Evolutionary conservation across 2,797 vertebrate species (phyloP), one percentile per base, ranked within the genome.

Genomic region (Sebastes diploproa): DNA sequence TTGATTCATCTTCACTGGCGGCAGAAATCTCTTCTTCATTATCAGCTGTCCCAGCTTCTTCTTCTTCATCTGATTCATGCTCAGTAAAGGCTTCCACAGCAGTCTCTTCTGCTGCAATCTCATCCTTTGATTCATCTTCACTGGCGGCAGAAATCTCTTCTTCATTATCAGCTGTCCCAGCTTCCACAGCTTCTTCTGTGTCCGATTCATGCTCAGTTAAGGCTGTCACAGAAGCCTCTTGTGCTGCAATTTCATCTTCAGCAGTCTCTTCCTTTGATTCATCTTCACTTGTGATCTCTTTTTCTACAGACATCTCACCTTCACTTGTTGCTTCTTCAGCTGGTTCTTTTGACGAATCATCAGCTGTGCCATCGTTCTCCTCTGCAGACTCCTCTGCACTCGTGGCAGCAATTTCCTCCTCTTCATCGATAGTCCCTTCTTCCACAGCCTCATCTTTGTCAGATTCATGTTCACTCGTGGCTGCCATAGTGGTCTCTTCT

Each of bases 381-480:
- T 83, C 67, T 52, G 25, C 60, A 30, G 81, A 63, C 11, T 90
- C 80, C n/a, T 30, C 74, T 12, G 36, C 89, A 78, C 38, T 82
- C 1, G 11, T 36, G 1, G 29, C 23, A 32, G 50, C 25, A 68
- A 58, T 25, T 5, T 78, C 30, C 10, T 82, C 73, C 30, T 75
- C 73, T 7, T 82, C 77, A 18, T 27, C 23, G 2, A 16, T 32
- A 5, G 30, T 23, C 4, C 7, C 30, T 58, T 78, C 82, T 42
- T 77, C 77, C 12, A 29, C 6, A 50, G 27, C 63, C 7, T 87
- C 71, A 11, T 79, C 82, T 27, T 54, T 46, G n/a, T 76, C 68
- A 11, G 73, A 70, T 55, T 80, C 75, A 52, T 78, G 32, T 32
- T 83, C 81, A 60, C 46, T 72, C 34, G 30, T 30, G 22, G 16